Base-by-base conservation (phyloP, 2,797 vertebrate genomes). In the Harpagifer antarcticus region DNA sequence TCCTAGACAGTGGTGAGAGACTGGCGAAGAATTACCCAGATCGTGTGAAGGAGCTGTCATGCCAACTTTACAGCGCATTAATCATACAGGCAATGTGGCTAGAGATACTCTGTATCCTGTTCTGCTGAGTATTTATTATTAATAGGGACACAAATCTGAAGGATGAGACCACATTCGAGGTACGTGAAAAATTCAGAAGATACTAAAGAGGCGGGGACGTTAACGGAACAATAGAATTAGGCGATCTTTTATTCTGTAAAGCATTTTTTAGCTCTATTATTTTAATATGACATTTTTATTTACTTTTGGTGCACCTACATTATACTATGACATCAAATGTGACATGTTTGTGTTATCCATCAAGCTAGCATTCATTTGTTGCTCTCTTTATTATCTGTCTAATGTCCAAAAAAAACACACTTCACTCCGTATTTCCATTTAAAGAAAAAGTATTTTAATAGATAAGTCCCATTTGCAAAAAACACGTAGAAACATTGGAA, bases 401-500 rank as follows among this genome's bases (percentile, higher is more conserved):
- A 17, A 43, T 11, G n/a, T 42, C 1, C 65, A 75, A 74, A 80
- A 16, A 27, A 84, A 88, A 31, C 79, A 78, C 62, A 72, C 76
- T 16, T 33, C 43, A 65, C 44, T 3, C 60, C 37, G 5, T 27
- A 27, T 55, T 75, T 92, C 47, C 76, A 87, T 93, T 87, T 70
- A 89, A 91, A 92, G 87, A 90, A 86, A 27, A 87, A 74, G 77
- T 90, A 20, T 90, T 92, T 93, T 93, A 94, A 92, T 94, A 88
- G 78, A 90, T 83, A 83, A 88, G 82, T 84, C 77, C 83, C 86
- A 84, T 92, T 93, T 92, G 86, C 83, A 95, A 95, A 57, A 93
- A 93, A 92, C 91, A 94, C 62, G 84, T 92, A 92, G 87, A 94
- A 94, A 93, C 93, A 89, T 81, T 86, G 91, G 88, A 93, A 89